phyloP scores from a whole-genome alignment of 1,140 invertebrate genomes.

The Drosophila athabasca region DNA sequence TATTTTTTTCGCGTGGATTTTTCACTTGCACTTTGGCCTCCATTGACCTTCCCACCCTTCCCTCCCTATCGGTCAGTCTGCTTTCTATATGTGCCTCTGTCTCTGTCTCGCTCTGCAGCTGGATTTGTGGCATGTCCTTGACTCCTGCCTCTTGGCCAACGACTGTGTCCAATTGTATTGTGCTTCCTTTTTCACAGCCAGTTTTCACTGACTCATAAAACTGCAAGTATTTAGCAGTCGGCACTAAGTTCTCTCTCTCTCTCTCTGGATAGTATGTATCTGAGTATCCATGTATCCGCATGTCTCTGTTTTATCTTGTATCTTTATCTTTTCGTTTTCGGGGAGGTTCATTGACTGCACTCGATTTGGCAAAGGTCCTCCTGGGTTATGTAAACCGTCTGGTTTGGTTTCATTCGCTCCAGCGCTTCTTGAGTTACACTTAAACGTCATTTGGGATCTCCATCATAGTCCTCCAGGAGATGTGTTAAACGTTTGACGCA shows the following conservation, averaged over 20 bases:
- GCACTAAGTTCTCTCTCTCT: conserved; percentile 4
- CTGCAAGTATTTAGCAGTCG: conserved; percentile 70
- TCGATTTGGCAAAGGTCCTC: conserved; percentile 35
- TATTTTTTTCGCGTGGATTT: conserved; percentile 66
- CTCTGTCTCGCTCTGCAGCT: conserved; percentile 7
- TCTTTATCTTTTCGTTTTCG: background rate
- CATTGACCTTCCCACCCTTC: conserved; percentile 48
- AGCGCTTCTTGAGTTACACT: conserved; percentile 36
- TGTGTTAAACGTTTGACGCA: conserved; percentile 20
- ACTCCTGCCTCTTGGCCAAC: conserved; percentile 57
- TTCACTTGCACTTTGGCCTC: conserved; percentile 63
- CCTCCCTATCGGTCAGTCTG: background rate
- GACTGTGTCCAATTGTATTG: conserved; percentile 62
- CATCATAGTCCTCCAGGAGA: background rate
- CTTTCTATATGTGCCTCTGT: conserved; percentile 4
- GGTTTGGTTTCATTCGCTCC: conserved; percentile 21
- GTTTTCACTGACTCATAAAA: conserved; percentile 79
- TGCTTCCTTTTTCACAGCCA: conserved; percentile 48
- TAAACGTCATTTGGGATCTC: conserved; percentile 15
- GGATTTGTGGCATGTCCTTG: conserved; percentile 74
- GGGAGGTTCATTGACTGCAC: conserved; percentile 61
- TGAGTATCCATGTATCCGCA: background rate
- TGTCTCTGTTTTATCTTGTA: conserved; percentile 18
- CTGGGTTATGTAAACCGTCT: conserved; percentile 70
- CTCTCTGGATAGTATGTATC: background rate